A percentile compares a stretch with the other conserved stretches of the same genome.
Evolutionary conservation across 2,888 invertebrate species (phyloP).

Genomic region (Seira ritae): DNA sequence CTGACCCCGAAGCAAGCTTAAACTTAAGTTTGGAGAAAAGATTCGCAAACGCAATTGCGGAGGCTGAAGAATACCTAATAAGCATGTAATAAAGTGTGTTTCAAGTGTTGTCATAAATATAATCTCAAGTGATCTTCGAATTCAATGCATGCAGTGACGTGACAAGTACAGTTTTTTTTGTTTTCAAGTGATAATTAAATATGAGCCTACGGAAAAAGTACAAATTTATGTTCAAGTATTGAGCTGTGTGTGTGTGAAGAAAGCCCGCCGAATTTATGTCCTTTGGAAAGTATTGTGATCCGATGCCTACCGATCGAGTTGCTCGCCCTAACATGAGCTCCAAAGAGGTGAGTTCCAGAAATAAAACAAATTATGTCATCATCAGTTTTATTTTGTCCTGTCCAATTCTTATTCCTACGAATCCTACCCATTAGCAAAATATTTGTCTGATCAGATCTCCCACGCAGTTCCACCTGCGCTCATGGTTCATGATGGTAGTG

Average conservation of each 20-base stretch:
- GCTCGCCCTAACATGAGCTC: conserved; percentile 73
- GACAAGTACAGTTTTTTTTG: no score
- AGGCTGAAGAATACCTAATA: no score
- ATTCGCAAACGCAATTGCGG: no score
- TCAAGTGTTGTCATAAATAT: no score
- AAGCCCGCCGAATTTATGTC: conserved; percentile 49
- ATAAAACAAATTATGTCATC: neutral
- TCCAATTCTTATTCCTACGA: no score
- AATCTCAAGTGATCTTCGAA: no score
- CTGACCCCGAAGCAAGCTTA: no score
- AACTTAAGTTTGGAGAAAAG: no score
- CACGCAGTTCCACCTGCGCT: conserved; percentile 2
- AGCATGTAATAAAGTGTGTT: no score
- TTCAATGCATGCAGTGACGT: no score
- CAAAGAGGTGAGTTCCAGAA: conserved; percentile 73
- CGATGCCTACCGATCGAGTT: conserved; percentile 70
- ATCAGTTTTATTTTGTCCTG: neutral
- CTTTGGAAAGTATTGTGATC: conserved; percentile 50
- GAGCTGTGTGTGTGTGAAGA: conserved; percentile 23
- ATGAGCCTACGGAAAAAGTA: conserved; percentile 9
- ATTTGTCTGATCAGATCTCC: neutral
- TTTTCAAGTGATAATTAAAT: neutral
- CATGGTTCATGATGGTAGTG: no score
- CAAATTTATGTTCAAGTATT: conserved; percentile 14
- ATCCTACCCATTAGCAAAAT: no score